Percentiles rank a stretch among this genome's conserved stretches.
Conservation (phyloP, 2,888 invertebrate genomes). For the Priocnemis perturbator region DNA sequence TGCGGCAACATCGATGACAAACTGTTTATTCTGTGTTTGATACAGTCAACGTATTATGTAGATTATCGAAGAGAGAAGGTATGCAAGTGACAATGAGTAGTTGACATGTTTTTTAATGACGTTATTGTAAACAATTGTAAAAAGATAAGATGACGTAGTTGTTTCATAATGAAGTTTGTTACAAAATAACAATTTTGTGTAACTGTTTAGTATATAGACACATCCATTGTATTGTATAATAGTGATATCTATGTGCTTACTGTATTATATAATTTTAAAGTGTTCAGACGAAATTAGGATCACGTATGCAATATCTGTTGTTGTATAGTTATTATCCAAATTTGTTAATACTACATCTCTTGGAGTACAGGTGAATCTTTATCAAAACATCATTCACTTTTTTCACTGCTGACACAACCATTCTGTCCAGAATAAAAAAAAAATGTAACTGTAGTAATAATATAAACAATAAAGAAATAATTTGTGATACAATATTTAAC, state of each 20-base stretch:
- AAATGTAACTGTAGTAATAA: slow-evolving; percentile 24
- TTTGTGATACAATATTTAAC: slow-evolving; percentile 2
- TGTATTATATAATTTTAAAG: slow-evolving; percentile 71
- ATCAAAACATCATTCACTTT: slow-evolving; percentile 49
- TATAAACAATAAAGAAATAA: not conserved
- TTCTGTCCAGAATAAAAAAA: slow-evolving; percentile 13
- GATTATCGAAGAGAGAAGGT: slow-evolving; percentile 29
- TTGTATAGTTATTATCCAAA: slow-evolving; percentile 65
- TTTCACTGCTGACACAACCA: slow-evolving; percentile 17
- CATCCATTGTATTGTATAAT: slow-evolving; percentile 70
- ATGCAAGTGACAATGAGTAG: slow-evolving; percentile 52
- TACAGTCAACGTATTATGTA: slow-evolving; percentile 34
- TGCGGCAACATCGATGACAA: slow-evolving; percentile 40
- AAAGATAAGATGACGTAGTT: slow-evolving; percentile 59
- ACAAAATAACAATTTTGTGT: slow-evolving; percentile 66
- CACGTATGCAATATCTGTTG: slow-evolving; percentile 62
- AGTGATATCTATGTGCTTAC: slow-evolving; percentile 72
- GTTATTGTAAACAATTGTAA: slow-evolving; percentile 69
- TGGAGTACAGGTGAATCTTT: slow-evolving; percentile 62
- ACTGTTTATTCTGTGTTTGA: slow-evolving; percentile 43
- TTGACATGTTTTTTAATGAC: slow-evolving; percentile 61
- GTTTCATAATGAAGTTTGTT: slow-evolving; percentile 67
- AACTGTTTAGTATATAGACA: slow-evolving; percentile 67
- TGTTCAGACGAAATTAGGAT: slow-evolving; percentile 61
- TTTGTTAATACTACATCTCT: slow-evolving; percentile 50